phyloP scores from a whole-genome alignment of 1,140 invertebrate genomes.

The Pteromalus puparum region DNA sequence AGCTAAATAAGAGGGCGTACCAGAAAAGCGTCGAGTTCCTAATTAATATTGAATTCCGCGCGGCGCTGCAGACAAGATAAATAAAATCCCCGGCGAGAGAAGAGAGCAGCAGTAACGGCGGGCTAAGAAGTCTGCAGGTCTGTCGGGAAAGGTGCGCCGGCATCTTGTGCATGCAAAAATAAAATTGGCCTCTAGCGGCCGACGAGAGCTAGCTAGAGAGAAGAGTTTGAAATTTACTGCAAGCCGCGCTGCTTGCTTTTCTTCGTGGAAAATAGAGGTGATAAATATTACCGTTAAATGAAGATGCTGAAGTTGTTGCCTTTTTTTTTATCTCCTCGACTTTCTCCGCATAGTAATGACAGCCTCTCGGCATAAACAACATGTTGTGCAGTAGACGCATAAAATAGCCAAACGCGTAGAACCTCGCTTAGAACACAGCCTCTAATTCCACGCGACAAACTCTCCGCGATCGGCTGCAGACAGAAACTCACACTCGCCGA shows the following conservation, averaged over 20 bases:
- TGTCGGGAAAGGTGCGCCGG: not conserved
- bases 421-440: too few relatives aligned
- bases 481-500: not conserved
- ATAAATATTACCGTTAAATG: not conserved
- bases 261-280: not conserved
- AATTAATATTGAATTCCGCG: conserved; percentile 41
- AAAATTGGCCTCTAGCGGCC: not conserved
- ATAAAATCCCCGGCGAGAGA: conserved; percentile 29
- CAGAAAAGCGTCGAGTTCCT: conserved; percentile 34
- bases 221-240: conserved; percentile 15
- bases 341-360: too few relatives aligned
- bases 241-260: not conserved
- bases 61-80: conserved; percentile 38
- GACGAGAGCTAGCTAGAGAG: not conserved
- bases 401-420: too few relatives aligned
- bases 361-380: too few relatives aligned
- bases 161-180: conserved; percentile 18
- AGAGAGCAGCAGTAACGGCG: not conserved
- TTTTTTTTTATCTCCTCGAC: not conserved
- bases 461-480: not conserved
- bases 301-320: not conserved
- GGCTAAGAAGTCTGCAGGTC: not conserved
- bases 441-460: too few relatives aligned
- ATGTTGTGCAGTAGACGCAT: too few relatives aligned
- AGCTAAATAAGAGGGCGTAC: not conserved